Evolutionary conservation across 2,113 vertebrate species (phyloP), one percentile per base, ranked within the genome.

Genomic region (Menura novaehollandiae): DNA sequence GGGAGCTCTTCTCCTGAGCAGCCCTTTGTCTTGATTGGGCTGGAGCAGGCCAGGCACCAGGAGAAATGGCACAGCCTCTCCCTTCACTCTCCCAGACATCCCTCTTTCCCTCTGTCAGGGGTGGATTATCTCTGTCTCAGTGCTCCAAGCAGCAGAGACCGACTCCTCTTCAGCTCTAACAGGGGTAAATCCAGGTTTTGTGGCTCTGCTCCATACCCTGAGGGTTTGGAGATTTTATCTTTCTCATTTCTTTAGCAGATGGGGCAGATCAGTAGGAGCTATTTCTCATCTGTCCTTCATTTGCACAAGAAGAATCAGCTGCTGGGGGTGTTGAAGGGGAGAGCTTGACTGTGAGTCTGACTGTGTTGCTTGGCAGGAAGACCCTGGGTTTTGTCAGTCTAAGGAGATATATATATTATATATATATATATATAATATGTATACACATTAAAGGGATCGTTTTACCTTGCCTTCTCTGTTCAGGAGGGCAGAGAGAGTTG

Each of bases 371-470:
- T 88, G 83, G 19, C 43, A 27, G 21, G 32, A 43, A 63, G 35
- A 75, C n/a, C 62, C 39, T 59, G 60, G 17, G 9, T 63, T 85
- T 74, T 68, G 59, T 79, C 44, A 22, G 26, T 58, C 20, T 39
- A 3, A 51, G 52, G 28, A 21, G 9, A 32, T 24, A 18, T 47
- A n/a, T 53, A 11, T 17, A 43, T 41, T 52, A 21, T 43, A 6
- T 66, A 22, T 46, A 24, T 26, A 26, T 13, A 24, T 28, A n/a
- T 26, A 3, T 26, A n/a, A n/a, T n/a, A n/a, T n/a, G n/a, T n/a
- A n/a, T n/a, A n/a, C 8, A 2, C 13, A 33, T 10, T 20, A 22
- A 74, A 62, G 51, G 15, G 27, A 13, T 74, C 2, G 0, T 44
- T 53, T 89, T 27, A 28, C 55, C 35, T n/a, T 47, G 35, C 46